A percentile compares a stretch with the other conserved stretches of the same genome.
phyloP scores from a whole-genome alignment of 2,888 invertebrate genomes.

The Cantharis nigra region DNA sequence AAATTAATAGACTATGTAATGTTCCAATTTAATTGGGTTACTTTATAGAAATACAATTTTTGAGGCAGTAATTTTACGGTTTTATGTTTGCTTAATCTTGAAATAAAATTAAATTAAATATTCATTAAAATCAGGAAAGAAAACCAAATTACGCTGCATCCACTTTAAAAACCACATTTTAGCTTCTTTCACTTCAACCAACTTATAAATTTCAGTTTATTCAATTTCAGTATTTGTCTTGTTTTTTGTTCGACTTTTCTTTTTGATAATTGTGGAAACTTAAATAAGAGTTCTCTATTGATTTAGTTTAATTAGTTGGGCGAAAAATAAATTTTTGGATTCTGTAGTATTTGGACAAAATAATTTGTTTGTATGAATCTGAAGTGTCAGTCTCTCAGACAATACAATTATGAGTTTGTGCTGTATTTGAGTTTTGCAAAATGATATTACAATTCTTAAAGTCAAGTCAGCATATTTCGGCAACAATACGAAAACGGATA shows the following conservation, averaged over 20 bases:
- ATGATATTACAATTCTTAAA: not conserved
- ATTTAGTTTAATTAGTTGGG: not conserved
- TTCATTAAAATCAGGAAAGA: conserved; percentile 7
- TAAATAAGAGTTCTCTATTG: not conserved
- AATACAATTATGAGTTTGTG: not conserved
- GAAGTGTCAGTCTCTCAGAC: not conserved
- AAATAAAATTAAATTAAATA: conserved; percentile 8
- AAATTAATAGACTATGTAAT: conserved; percentile 7
- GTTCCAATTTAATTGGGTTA: not conserved
- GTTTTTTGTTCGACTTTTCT: not conserved
- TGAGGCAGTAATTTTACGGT: not conserved
- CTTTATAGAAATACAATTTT: not conserved
- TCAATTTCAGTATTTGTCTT: not conserved
- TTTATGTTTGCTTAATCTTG: not conserved
- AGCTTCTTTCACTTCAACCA: not conserved
- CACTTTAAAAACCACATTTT: not conserved
- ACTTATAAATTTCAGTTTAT: conserved; percentile 13
- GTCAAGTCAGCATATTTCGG: conserved; percentile 21
- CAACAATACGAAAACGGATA: conserved; percentile 12
- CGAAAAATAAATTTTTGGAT: not conserved
- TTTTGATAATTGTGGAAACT: not conserved
- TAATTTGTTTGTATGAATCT: not conserved
- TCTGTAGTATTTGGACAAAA: not conserved
- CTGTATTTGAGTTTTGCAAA: not conserved
- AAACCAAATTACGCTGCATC: not conserved